phyloP scores from a whole-genome alignment of 2,888 invertebrate species.

The Brachypalpus laphriformis region DNA sequence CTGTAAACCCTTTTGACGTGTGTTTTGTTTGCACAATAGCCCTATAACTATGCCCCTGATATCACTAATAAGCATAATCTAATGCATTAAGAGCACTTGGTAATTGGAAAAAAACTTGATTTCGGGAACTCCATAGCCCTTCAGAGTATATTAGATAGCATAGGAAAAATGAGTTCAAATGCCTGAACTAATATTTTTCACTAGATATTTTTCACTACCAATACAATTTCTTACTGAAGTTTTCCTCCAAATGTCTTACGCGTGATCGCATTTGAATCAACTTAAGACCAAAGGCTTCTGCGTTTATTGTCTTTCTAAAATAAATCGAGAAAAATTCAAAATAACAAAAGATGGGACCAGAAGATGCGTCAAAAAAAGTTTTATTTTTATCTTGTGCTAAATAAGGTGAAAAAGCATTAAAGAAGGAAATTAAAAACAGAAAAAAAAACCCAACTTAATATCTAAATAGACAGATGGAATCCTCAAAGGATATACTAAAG shows the following conservation, averaged over 20 bases:
- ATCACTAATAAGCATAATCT: too few species aligned
- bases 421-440: conserved; percentile 25
- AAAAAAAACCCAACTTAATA: conserved; percentile 41
- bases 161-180: too few species aligned
- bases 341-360: background rate
- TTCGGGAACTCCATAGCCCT: too few species aligned
- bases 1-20: too few species aligned
- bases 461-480: conserved; percentile 63
- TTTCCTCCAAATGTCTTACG: background rate
- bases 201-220: too few species aligned
- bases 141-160: too few species aligned
- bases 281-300: background rate
- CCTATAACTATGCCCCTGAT: too few species aligned
- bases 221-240: too few species aligned
- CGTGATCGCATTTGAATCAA: background rate
- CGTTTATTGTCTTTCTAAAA: background rate
- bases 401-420: conserved; percentile 47
- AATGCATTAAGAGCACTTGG: too few species aligned
- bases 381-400: conserved; percentile 40
- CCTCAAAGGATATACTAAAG: conserved; percentile 59
- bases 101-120: too few species aligned
- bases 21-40: too few species aligned
- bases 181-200: too few species aligned
- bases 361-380: conserved; percentile 2
- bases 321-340: background rate